phyloP scores from a whole-genome alignment of 2,113 vertebrate species.

The Octodon degus region DNA sequence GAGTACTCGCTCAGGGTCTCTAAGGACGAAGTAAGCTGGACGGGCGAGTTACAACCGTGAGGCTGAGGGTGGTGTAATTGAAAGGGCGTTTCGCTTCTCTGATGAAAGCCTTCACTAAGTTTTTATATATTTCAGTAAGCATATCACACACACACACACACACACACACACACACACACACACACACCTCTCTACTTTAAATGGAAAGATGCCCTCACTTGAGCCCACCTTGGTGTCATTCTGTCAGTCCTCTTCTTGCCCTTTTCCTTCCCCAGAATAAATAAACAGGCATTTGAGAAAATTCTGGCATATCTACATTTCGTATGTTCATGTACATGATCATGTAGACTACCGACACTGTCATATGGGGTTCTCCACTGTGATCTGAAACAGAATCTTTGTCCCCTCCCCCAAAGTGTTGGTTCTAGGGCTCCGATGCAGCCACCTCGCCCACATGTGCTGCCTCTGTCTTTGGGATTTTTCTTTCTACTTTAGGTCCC shows the following conservation, averaged over 20 bases:
- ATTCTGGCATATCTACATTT: background rate
- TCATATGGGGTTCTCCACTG: background rate
- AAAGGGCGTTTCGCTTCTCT: background rate
- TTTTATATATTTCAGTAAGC: background rate
- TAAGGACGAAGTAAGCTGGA: background rate
- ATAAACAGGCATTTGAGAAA: slow-evolving; percentile 16
- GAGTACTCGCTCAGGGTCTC: background rate
- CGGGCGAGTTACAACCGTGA: background rate
- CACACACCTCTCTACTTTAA: background rate
- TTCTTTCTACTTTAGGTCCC: slow-evolving; percentile 17
- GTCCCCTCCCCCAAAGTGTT: background rate
- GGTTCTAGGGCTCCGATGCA: background rate
- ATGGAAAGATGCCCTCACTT: background rate
- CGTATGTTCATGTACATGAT: background rate
- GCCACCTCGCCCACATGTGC: background rate
- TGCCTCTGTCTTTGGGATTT: background rate
- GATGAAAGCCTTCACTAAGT: background rate
- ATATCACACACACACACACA: background rate
- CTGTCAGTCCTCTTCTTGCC: background rate
- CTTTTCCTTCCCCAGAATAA: background rate
- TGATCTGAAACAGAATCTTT: slow-evolving; percentile 40
- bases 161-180: background rate
- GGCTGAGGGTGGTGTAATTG: background rate
- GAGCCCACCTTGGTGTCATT: background rate
- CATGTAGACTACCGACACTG: background rate